These are phyloP conservation scores for Diglossa cyanea DNA, from an alignment of 2,797 vertebrate species.

Conservation along the genomic window DNA sequence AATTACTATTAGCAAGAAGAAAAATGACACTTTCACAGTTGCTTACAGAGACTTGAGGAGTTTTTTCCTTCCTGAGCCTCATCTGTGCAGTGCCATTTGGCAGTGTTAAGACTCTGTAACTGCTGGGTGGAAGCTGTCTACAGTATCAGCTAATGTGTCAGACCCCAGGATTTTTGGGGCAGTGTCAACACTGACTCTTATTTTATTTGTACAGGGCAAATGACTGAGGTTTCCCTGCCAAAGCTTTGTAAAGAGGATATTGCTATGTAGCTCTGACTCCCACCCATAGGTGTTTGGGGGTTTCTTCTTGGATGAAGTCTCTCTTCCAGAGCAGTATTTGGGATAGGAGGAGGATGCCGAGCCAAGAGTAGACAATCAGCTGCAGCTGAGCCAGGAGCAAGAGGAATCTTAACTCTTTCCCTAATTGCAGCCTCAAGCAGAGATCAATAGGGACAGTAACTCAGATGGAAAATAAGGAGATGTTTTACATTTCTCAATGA, in stretches of 20 bases:
- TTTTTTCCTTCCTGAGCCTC: constrained; percentile 34
- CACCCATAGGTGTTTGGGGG: constrained; percentile 70
- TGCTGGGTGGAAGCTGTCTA: constrained; percentile 64
- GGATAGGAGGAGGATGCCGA: not conserved
- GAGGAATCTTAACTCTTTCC: constrained; percentile 56
- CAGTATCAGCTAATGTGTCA: constrained; percentile 67
- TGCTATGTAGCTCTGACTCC: constrained; percentile 52
- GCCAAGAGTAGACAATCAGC: constrained; percentile 52
- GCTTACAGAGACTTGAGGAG: not conserved
- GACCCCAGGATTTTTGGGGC: constrained; percentile 67
- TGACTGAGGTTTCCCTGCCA: constrained; percentile 60
- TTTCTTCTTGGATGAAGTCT: constrained; percentile 61
- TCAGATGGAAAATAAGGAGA: constrained; percentile 29
- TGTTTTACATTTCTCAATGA: constrained; percentile 59
- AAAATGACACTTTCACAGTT: constrained; percentile 48
- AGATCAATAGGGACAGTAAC: constrained; percentile 32
- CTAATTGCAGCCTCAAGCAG: constrained; percentile 39
- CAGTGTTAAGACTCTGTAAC: not conserved
- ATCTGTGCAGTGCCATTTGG: constrained; percentile 57
- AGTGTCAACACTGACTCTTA: constrained; percentile 61
- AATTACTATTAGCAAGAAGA: constrained; percentile 47
- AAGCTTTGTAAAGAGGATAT: constrained; percentile 69
- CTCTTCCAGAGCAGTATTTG: not conserved
- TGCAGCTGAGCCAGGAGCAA: constrained; percentile 21
- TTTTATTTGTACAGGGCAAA: constrained; percentile 65